Percentiles rank a stretch among this genome's conserved stretches.
These are phyloP conservation scores for Neuroscelio doddi DNA, from an alignment of 2,888 invertebrate genomes.

Conservation along the genomic window DNA sequence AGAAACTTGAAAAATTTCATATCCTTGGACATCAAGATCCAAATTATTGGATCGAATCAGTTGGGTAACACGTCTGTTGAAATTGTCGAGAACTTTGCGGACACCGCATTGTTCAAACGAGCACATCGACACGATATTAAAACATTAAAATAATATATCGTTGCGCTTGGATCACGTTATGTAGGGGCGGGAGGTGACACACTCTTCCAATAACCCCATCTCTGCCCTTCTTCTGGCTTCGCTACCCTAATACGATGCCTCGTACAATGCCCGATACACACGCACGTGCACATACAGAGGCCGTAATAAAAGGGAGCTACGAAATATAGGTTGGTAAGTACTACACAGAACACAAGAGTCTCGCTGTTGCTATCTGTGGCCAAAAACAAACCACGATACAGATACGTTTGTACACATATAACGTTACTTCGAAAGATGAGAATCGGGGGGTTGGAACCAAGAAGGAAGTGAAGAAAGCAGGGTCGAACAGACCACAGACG, in stretches of 20 bases:
- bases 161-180: constrained; percentile 58
- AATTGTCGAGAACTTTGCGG: constrained; percentile 51
- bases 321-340: constrained; percentile 20
- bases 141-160: constrained; percentile 71
- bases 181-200: constrained; percentile 56
- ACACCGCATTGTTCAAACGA: constrained; percentile 69
- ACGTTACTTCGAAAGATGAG: constrained; percentile 22
- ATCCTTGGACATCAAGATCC: not conserved
- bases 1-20: not conserved
- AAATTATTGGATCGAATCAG: not conserved
- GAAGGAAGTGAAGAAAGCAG: constrained; percentile 24
- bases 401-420: constrained; percentile 45
- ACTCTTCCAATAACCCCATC: constrained; percentile 58
- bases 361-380: constrained; percentile 58
- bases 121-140: constrained; percentile 70
- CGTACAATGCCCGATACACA: constrained; percentile 34
- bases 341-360: constrained; percentile 12
- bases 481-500: constrained; percentile 38
- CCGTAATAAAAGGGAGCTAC: constrained; percentile 37
- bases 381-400: constrained; percentile 50
- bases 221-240: constrained; percentile 45
- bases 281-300: constrained; percentile 30
- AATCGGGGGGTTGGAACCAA: constrained; percentile 10
- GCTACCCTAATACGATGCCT: constrained; percentile 44
- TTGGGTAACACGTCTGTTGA: constrained; percentile 14